Conservation (phyloP, 2,113 vertebrate species). For the Phaetusa simplex region DNA sequence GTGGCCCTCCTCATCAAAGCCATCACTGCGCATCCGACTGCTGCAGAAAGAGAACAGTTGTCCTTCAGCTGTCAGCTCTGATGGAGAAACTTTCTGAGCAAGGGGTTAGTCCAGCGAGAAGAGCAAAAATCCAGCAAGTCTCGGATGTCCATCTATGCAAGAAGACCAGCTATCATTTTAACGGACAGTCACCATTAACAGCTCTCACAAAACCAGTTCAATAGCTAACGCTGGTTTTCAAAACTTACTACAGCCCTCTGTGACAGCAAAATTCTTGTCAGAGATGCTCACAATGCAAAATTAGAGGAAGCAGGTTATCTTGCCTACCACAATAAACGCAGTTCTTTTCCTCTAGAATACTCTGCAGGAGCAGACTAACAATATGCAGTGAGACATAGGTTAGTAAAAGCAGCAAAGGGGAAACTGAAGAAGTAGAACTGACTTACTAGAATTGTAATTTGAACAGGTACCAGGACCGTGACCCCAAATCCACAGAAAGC, state of each 20-base stretch:
- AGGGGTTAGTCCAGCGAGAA: neutral
- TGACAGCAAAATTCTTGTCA: neutral
- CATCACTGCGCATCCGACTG: constrained; percentile 91
- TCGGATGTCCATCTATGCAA: neutral
- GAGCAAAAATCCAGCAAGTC: neutral
- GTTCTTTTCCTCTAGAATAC: neutral
- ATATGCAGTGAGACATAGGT: neutral
- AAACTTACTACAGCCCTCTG: neutral
- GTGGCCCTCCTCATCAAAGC: constrained; percentile 80
- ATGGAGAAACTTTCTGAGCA: neutral
- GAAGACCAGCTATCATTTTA: neutral
- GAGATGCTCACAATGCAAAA: neutral
- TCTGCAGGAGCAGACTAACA: neutral
- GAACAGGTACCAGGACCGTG: neutral
- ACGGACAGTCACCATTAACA: neutral
- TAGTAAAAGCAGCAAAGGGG: neutral
- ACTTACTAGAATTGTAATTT: neutral
- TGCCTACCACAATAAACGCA: neutral
- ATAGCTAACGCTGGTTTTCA: neutral
- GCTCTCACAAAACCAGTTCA: neutral
- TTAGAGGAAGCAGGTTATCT: neutral
- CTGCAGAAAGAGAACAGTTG: constrained; percentile 56
- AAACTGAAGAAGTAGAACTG: neutral
- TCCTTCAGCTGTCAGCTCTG: neutral
- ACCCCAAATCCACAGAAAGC: neutral